Percentiles rank a stretch among this genome's conserved stretches.
phyloP scores from a whole-genome alignment of 2,797 vertebrate species.

The Dromococcyx pavoninus region DNA sequence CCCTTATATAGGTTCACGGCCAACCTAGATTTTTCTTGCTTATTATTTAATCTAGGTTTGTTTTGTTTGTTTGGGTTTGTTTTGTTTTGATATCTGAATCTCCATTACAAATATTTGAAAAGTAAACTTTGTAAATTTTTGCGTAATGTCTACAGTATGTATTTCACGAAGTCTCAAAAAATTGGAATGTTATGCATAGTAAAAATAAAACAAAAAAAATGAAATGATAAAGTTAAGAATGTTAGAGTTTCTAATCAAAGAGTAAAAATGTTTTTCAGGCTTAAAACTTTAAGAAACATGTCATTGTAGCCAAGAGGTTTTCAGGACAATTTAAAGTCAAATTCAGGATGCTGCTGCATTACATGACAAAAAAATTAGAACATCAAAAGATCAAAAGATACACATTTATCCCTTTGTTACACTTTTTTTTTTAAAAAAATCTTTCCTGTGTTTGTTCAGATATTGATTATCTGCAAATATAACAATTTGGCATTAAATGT shows the following conservation, averaged over 20 bases:
- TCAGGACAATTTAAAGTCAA: neutral
- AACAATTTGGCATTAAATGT: neutral
- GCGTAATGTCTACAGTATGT: neutral
- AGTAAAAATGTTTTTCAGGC: neutral
- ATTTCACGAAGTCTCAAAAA: neutral
- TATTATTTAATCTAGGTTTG: neutral
- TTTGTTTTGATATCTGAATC: neutral
- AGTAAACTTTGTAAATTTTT: neutral
- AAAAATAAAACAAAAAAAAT: neutral
- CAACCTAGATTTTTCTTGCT: neutral
- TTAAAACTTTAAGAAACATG: neutral
- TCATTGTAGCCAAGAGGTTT: neutral
- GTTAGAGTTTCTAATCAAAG: neutral
- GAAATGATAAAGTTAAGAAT: neutral
- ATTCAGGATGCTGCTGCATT: neutral
- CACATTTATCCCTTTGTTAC: neutral
- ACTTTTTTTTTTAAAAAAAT: neutral
- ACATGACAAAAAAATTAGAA: accelerated
- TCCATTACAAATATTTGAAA: neutral
- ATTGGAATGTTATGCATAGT: neutral
- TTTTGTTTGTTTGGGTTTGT: too few relatives aligned
- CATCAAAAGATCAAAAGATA: neutral
- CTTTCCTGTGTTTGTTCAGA: neutral
- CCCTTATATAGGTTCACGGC: neutral
- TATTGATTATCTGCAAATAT: neutral